Conservation (phyloP, 2,113 vertebrate species). For the Coreoperca whiteheadi region DNA sequence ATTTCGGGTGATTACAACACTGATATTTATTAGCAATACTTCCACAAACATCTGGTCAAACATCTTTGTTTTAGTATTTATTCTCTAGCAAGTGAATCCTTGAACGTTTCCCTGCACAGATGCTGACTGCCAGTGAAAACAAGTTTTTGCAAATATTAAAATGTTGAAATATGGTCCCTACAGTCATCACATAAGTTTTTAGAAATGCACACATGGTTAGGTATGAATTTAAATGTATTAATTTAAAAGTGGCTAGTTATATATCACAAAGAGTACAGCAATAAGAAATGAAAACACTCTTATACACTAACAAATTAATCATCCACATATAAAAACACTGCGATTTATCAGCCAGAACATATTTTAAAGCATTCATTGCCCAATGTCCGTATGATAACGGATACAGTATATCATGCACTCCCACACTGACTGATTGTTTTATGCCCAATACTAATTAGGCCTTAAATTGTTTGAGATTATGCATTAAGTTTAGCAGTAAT, state of each 20-base stretch:
- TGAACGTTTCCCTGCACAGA: neutral
- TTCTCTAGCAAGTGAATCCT: neutral
- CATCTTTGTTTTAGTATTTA: neutral
- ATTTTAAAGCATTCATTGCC: neutral
- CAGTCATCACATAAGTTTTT: neutral
- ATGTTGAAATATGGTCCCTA: neutral
- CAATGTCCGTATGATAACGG: neutral
- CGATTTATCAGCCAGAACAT: neutral
- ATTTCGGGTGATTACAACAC: neutral
- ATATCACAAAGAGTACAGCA: neutral
- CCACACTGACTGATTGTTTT: neutral
- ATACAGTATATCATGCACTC: neutral
- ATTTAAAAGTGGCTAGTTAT: neutral
- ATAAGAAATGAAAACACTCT: neutral
- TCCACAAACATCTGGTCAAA: constrained; percentile 2
- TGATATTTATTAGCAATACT: neutral
- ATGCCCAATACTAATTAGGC: neutral
- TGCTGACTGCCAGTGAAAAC: neutral
- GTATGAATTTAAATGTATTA: neutral
- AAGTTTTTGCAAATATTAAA: neutral
- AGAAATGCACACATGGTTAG: neutral
- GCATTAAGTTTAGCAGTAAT: constrained; percentile 13
- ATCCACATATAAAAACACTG: neutral
- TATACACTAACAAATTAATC: neutral
- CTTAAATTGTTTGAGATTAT: neutral